phyloP scores from a whole-genome alignment of 1,140 invertebrate genomes.

The Halictus rubicundus region DNA sequence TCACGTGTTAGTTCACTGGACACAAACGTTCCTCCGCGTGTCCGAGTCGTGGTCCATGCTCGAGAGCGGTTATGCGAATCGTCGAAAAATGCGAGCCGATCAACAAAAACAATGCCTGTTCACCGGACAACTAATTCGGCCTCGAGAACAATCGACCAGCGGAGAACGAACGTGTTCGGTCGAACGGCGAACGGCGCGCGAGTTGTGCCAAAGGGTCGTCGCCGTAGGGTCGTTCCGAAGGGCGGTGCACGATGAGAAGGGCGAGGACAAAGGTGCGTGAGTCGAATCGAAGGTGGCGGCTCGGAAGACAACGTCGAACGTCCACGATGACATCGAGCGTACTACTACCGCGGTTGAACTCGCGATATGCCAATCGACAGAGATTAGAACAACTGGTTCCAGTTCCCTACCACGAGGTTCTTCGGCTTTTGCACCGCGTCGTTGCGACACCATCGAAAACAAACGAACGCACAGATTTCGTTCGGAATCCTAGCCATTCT shows the following conservation, averaged over 20 bases:
- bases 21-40: background rate
- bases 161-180: background rate
- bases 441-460: conserved; percentile 12
- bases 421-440: conserved; percentile 2
- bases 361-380: conserved; percentile 53
- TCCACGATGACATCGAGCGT: conserved; percentile 55
- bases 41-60: background rate
- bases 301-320: conserved; percentile 17
- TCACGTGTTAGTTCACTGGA: conserved; percentile 1
- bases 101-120: background rate
- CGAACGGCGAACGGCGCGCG: background rate
- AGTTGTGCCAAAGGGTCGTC: background rate
- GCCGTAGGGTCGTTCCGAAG: background rate
- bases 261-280: background rate
- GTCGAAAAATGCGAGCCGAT: too few relatives aligned
- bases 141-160: background rate
- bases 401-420: conserved; percentile 58
- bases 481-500: too few relatives aligned
- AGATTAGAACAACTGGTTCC: conserved; percentile 61
- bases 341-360: conserved; percentile 53
- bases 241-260: background rate
- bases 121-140: background rate
- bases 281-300: background rate
- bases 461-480: background rate
- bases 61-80: background rate